These are phyloP conservation scores for Aphelocoma californica DNA, from an alignment of 2,797 vertebrate species.

Conservation along the genomic window DNA sequence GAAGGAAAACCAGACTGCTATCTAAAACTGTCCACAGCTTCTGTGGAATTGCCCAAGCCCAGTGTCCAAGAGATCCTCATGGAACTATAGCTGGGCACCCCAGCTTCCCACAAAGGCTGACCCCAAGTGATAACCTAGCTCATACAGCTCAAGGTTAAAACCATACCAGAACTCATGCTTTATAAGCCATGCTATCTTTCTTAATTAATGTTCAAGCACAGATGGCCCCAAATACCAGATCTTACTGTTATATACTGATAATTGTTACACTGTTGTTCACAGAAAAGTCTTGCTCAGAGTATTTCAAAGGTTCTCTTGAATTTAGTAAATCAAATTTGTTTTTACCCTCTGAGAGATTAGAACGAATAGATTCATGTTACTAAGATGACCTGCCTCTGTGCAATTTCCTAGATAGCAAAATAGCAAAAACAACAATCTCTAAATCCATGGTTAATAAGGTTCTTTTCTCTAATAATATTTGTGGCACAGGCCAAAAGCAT, in stretches of 20 bases:
- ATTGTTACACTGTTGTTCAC: neutral
- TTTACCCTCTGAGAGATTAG: neutral
- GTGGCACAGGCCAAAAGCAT: neutral
- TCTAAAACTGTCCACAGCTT: neutral
- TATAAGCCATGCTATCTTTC: neutral
- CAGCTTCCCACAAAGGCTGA: neutral
- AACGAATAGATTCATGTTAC: neutral
- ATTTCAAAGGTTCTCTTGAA: neutral
- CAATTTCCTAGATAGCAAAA: neutral
- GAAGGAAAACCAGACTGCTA: neutral
- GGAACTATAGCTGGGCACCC: neutral
- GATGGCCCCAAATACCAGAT: neutral
- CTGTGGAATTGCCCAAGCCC: neutral
- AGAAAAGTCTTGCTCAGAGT: neutral
- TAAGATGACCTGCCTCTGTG: neutral
- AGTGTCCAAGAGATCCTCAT: no score
- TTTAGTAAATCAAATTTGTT: neutral
- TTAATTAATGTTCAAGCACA: neutral
- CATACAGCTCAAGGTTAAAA: neutral
- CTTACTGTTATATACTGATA: neutral
- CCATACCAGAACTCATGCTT: neutral
- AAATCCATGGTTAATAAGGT: neutral
- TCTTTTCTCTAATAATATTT: neutral
- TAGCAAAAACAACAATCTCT: neutral
- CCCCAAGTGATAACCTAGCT: fast-evolving